Percentiles rank a stretch among this genome's conserved stretches.
Evolutionary conservation across 1,140 invertebrate species (phyloP).

Genomic region (Phymorhynchus buccinoides): DNA sequence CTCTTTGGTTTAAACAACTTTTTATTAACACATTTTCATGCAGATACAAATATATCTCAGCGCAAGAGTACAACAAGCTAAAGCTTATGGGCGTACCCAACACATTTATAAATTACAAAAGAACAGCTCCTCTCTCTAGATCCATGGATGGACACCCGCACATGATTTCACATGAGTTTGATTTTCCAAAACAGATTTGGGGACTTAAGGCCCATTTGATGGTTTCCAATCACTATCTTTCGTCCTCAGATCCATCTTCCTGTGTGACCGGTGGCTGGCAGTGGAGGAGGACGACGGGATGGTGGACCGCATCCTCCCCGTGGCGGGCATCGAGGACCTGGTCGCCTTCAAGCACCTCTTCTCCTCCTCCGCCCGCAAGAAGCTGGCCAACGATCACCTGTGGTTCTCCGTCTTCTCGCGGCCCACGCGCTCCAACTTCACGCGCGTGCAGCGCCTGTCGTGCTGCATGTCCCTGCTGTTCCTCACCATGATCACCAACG

Average conservation of each 20-base stretch:
- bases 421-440: conserved; percentile 72
- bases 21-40: too few species aligned
- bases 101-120: too few species aligned
- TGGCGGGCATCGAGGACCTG: conserved; percentile 71
- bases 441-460: conserved; percentile 72
- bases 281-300: conserved; percentile 73
- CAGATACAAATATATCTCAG: too few species aligned
- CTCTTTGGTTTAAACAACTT: too few species aligned
- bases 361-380: conserved; percentile 72
- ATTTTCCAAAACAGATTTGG: too few species aligned
- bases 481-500: conserved; percentile 74
- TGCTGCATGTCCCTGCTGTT: conserved; percentile 73
- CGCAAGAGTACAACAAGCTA: too few species aligned
- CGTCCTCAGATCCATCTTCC: conserved; percentile 65
- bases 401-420: conserved; percentile 73
- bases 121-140: too few species aligned
- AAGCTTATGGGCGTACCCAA: too few species aligned
- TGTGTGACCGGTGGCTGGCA: conserved; percentile 71
- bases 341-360: conserved; percentile 73
- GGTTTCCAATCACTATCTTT: too few species aligned
- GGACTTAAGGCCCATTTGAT: too few species aligned
- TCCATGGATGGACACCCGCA: too few species aligned
- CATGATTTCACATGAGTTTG: too few species aligned
- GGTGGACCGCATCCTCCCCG: conserved; percentile 72
- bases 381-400: conserved; percentile 73